phyloP scores from a whole-genome alignment of 2,888 invertebrate genomes.

The Tipula confusa region DNA sequence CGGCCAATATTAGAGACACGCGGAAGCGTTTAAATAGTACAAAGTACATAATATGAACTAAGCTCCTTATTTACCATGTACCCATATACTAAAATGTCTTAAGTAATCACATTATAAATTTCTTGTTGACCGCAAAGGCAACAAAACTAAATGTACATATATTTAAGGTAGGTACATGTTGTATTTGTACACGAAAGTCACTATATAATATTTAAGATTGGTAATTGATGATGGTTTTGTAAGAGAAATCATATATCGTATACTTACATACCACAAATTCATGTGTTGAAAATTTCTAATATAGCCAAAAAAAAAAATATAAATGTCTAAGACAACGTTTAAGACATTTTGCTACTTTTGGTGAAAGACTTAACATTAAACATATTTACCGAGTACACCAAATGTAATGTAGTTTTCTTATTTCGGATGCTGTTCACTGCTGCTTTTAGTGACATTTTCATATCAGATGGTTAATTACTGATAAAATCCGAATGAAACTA shows the following conservation, averaged over 20 bases:
- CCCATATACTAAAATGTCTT: neutral
- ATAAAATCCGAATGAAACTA: neutral
- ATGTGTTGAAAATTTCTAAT: neutral
- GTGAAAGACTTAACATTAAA: neutral
- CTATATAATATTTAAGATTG: constrained; percentile 7
- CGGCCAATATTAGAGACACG: no score
- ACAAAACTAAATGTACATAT: neutral
- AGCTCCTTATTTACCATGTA: no score
- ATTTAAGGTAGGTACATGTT: neutral
- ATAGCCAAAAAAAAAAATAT: neutral
- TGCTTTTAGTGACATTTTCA: neutral
- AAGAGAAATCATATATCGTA: neutral
- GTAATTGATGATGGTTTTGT: neutral
- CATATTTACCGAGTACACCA: neutral
- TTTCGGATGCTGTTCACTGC: neutral
- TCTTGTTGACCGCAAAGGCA: neutral
- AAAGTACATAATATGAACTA: no score
- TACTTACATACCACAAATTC: neutral
- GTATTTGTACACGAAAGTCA: neutral
- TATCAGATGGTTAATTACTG: neutral
- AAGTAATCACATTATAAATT: neutral
- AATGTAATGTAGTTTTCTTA: neutral
- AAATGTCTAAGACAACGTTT: neutral
- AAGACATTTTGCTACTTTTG: constrained; percentile 14
- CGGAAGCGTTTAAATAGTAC: no score